Percentiles rank a stretch among this genome's conserved stretches.
phyloP scores from a whole-genome alignment of 2,888 invertebrate species.

The Furcula furcula region DNA sequence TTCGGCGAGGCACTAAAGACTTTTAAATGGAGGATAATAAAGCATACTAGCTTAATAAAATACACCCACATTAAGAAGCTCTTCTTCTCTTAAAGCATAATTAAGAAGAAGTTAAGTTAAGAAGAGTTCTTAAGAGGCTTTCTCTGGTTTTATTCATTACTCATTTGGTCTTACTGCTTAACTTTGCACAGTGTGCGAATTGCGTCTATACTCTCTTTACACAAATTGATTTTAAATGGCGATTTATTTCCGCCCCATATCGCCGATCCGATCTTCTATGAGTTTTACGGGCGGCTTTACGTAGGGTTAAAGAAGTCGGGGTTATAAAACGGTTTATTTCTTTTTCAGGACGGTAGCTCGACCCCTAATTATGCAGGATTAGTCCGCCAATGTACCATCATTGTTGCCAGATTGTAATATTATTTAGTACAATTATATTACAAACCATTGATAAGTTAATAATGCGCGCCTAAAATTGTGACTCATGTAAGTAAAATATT shows the following conservation, averaged over 20 bases:
- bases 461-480: too few species aligned
- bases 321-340: constrained; percentile 80
- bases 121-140: too few species aligned
- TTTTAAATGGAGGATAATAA: too few species aligned
- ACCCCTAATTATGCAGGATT: constrained; percentile 66
- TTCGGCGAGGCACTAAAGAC: too few species aligned
- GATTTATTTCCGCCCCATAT: constrained; percentile 81
- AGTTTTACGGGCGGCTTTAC: constrained; percentile 77
- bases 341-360: constrained; percentile 62
- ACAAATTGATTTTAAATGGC: constrained; percentile 82
- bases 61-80: too few species aligned
- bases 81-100: too few species aligned
- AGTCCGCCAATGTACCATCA: constrained; percentile 51
- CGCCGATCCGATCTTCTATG: constrained; percentile 77
- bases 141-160: too few species aligned
- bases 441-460: too few species aligned
- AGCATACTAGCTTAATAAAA: too few species aligned
- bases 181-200: constrained; percentile 1
- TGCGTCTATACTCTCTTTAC: constrained; percentile 63
- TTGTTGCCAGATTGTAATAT: constrained; percentile 37
- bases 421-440: too few species aligned
- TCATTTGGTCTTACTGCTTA: neutral
- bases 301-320: constrained; percentile 73
- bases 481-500: too few species aligned
- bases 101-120: too few species aligned